Evolutionary conservation across 2,113 vertebrate genomes (phyloP), one percentile per base, ranked within the genome.

Genomic region (Ptychochromis oligacanthus): DNA sequence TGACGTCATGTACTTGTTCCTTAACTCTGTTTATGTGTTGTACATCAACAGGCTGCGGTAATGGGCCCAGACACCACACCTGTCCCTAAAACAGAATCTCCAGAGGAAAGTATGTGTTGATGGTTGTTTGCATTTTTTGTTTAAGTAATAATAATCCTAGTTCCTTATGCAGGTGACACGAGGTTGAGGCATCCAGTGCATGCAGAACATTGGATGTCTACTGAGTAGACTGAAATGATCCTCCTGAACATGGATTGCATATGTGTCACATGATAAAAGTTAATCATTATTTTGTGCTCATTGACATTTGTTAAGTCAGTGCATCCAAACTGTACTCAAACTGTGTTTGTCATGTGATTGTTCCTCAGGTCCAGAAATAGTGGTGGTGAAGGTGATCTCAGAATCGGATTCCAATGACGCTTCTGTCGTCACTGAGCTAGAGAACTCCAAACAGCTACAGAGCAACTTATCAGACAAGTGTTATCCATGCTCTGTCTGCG

Each of bases 51-150:
- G 86, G 86, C 40, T 85, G 65, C 83, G 84, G 83, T 56, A 76
- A 95, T 95, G 94, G 93, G 84, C 14, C 91, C 93, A 60, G 91
- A 93, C 24, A 40, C 77, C 3, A 17, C 56, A 70, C 74, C 90
- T 8, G 88, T 78, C n/a, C 10, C 56, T 49, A 91, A 93, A 88
- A 79, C 77, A n/a, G 91, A 91, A 46, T 84, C 91, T 54, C 81
- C 88, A 1, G 90, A 91, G 2, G 64, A 92, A 70, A 87, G 94
- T 94, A 90, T 81, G 92, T 87, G 2, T 67, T 54, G 7, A 36
- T 11, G 14, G 10, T 24, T 77, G 26, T 60, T 36, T 79, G 1
- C 40, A 11, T 58, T 20, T 15, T 22, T 10, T 49, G 40, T 75
- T 34, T 14, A n/a, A 14, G 26, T 36, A n/a, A 3, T n/a, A n/a